Percentiles rank a stretch among this genome's conserved stretches.
Evolutionary conservation across 2,113 vertebrate genomes (phyloP).

Genomic region (Jaculus jaculus): DNA sequence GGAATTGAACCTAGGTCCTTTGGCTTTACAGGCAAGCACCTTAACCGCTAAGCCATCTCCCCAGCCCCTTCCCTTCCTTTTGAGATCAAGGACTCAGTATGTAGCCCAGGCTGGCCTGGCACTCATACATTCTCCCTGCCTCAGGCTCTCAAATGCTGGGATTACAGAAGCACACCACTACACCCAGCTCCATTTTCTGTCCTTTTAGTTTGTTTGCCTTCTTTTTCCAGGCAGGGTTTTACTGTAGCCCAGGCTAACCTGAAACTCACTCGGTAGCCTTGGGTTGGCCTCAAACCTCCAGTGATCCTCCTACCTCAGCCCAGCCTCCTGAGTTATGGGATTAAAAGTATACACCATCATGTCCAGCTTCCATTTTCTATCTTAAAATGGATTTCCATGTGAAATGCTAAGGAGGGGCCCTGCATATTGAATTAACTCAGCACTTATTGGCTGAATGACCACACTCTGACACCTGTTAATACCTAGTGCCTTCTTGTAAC

Average conservation of each 20-base stretch:
- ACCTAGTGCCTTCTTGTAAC: background rate
- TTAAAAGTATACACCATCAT: no score
- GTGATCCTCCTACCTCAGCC: no score
- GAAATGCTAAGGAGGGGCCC: fast-evolving
- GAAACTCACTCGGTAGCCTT: no score
- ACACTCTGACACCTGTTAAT: background rate
- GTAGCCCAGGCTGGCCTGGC: background rate
- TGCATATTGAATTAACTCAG: background rate
- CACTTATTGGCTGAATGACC: background rate
- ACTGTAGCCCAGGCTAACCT: no score
- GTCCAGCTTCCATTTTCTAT: no score
- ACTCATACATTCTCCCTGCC: background rate
- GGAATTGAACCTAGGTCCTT: no score
- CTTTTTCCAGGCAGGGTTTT: no score
- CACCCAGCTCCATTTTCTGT: background rate
- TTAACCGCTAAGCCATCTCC: no score
- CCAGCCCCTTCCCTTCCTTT: background rate
- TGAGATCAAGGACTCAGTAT: background rate
- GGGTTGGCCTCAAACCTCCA: no score
- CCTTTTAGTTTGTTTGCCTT: no score
- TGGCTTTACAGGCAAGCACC: no score
- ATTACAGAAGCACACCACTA: background rate
- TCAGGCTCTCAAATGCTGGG: background rate
- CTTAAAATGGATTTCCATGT: background rate
- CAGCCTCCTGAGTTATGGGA: no score